Evolutionary conservation across 92 coral and sea anemone species (phyloP).

Genomic region (Paramuricea clavata): DNA sequence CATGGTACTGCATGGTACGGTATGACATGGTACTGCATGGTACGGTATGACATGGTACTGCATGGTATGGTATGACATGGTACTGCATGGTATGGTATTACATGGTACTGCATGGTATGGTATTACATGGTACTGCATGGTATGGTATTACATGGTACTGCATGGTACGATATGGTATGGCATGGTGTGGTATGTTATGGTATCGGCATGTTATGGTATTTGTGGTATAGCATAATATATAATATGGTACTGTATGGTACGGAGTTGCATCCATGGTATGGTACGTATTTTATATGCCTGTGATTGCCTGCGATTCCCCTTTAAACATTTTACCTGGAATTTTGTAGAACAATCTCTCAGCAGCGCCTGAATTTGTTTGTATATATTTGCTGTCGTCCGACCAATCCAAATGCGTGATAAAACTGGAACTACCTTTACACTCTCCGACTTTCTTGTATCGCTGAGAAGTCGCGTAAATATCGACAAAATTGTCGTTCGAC

Average conservation of each 20-base stretch:
- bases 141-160: conserved; percentile 4
- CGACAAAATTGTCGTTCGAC: conserved; percentile 99
- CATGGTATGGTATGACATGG: conserved; percentile 22
- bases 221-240: neutral
- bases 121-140: neutral
- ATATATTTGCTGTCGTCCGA: conserved; percentile 95
- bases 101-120: neutral
- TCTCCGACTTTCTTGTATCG: conserved; percentile 99
- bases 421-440: conserved; percentile 97
- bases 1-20: neutral
- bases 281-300: too few relatives aligned
- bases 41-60: conserved; percentile 4
- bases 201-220: conserved; percentile 26
- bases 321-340: conserved; percentile 77
- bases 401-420: conserved; percentile 99
- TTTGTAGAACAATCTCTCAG: conserved; percentile 91
- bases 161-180: conserved; percentile 14
- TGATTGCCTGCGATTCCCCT: too few relatives aligned
- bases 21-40: neutral
- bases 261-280: too few relatives aligned
- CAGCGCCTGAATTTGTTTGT: conserved; percentile 98
- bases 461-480: conserved; percentile 92
- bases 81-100: neutral
- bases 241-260: conserved; percentile 19
- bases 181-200: neutral